A percentile compares a stretch with the other conserved stretches of the same genome.
Conservation (phyloP, 2,888 invertebrate genomes). For the Mythimna vitellina region DNA sequence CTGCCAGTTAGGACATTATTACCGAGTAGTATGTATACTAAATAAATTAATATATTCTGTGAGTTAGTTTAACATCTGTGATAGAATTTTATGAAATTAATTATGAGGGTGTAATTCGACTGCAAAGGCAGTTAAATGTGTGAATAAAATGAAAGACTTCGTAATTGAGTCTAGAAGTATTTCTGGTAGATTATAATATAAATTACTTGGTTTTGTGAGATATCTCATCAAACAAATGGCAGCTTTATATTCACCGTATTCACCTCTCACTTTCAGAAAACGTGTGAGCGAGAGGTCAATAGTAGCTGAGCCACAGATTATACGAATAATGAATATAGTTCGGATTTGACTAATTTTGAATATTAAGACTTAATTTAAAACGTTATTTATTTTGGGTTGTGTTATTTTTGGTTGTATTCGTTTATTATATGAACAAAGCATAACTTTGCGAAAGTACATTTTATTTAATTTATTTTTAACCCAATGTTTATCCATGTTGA, state of each 20-base stretch:
- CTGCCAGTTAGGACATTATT: constrained; percentile 47
- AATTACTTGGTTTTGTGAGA: background rate
- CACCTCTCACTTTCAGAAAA: constrained; percentile 8
- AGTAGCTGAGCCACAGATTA: constrained; percentile 27
- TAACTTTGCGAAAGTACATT: constrained; percentile 43
- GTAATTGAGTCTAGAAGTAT: constrained; percentile 27
- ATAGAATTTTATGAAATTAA: constrained; percentile 67
- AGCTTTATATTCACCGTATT: constrained; percentile 26
- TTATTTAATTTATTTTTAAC: constrained; percentile 2
- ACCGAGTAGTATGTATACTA: constrained; percentile 44
- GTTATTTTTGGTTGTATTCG: constrained; percentile 41
- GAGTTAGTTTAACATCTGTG: constrained; percentile 69
- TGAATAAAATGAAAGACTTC: constrained; percentile 26
- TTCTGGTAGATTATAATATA: constrained; percentile 19
- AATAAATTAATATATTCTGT: constrained; percentile 53
- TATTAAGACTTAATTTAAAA: background rate
- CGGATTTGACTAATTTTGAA: constrained; percentile 1
- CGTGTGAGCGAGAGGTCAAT: constrained; percentile 11
- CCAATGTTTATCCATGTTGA: constrained; percentile 22
- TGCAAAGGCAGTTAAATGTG: constrained; percentile 46
- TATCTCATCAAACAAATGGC: constrained; percentile 12
- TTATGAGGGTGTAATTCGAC: constrained; percentile 48
- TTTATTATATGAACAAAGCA: constrained; percentile 22
- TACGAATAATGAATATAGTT: constrained; percentile 6
- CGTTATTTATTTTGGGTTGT: constrained; percentile 47